Conservation (phyloP, 2,797 vertebrate species). For the Gila robusta region DNA sequence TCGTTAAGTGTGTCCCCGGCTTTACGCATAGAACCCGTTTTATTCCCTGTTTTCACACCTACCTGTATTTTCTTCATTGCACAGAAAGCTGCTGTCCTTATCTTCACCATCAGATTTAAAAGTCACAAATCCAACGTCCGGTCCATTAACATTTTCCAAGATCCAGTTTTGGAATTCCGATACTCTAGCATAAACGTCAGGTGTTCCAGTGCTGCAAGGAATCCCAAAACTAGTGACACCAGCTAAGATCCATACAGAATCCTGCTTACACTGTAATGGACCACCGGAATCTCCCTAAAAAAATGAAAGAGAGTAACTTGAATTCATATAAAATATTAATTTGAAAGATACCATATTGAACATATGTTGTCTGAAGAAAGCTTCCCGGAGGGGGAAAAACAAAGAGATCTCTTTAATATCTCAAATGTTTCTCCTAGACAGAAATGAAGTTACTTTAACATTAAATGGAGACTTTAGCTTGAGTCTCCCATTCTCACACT, state of each 20-base stretch:
- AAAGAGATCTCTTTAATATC: too few relatives aligned
- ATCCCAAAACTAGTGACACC: conserved; percentile 71
- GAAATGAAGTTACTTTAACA: too few relatives aligned
- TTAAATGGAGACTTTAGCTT: too few relatives aligned
- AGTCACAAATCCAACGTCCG: conserved; percentile 22
- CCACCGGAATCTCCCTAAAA: conserved; percentile 69
- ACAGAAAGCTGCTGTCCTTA: background rate
- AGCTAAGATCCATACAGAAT: conserved; percentile 70
- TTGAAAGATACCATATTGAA: background rate
- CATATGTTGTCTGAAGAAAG: background rate
- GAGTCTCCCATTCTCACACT: too few relatives aligned
- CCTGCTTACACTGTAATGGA: conserved; percentile 67
- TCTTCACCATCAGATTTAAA: conserved; percentile 7
- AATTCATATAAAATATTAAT: background rate
- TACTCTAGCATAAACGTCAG: conserved; percentile 72
- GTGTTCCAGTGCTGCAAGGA: conserved; percentile 63
- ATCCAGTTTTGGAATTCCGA: conserved; percentile 72
- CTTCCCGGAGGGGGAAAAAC: too few relatives aligned
- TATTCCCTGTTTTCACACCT: too few relatives aligned
- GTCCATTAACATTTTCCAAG: conserved; percentile 24
- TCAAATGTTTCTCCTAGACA: too few relatives aligned
- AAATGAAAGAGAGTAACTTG: background rate
- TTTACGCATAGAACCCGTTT: background rate
- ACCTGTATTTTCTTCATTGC: background rate
- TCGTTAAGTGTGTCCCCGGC: too few relatives aligned